Evolutionary conservation across 1,140 invertebrate genomes (phyloP).

Genomic region (Lepidurus apus): DNA sequence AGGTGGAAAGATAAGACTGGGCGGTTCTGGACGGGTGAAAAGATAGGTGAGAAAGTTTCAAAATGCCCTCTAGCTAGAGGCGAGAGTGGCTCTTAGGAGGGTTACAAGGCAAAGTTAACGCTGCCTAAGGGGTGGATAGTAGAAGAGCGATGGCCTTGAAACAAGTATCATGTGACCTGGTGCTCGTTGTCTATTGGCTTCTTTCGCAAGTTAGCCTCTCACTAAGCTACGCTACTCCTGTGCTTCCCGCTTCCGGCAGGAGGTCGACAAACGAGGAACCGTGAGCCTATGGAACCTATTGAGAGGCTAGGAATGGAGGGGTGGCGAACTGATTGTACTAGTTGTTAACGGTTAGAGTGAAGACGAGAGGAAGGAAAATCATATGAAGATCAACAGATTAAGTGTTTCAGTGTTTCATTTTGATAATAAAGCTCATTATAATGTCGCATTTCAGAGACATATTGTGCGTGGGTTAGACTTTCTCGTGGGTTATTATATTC

Average conservation of each 20-base stretch:
- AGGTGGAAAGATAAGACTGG: background rate
- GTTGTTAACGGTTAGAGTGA: background rate
- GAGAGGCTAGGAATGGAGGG: slow-evolving; percentile 5
- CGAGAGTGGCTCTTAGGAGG: slow-evolving; percentile 1
- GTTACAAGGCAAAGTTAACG: background rate
- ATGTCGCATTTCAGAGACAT: background rate
- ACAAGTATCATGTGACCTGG: background rate
- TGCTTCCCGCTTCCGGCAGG: slow-evolving; percentile 20
- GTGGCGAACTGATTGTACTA: slow-evolving; percentile 1
- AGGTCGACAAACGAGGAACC: slow-evolving; percentile 20
- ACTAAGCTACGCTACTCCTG: background rate
- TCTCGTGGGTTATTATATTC: too few relatives aligned
- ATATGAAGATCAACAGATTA: slow-evolving; percentile 20
- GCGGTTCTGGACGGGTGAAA: background rate
- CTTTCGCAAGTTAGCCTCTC: background rate
- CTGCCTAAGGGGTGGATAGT: background rate
- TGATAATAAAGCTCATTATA: background rate
- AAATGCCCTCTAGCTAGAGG: slow-evolving; percentile 17
- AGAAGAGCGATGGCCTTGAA: slow-evolving; percentile 13
- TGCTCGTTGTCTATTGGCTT: background rate
- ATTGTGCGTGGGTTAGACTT: too few relatives aligned
- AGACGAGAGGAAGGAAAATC: background rate
- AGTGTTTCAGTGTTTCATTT: background rate
- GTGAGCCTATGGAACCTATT: background rate
- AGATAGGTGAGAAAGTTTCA: background rate